Evolutionary conservation across 2,888 invertebrate species (phyloP).

Genomic region (Steinernema scapterisci): DNA sequence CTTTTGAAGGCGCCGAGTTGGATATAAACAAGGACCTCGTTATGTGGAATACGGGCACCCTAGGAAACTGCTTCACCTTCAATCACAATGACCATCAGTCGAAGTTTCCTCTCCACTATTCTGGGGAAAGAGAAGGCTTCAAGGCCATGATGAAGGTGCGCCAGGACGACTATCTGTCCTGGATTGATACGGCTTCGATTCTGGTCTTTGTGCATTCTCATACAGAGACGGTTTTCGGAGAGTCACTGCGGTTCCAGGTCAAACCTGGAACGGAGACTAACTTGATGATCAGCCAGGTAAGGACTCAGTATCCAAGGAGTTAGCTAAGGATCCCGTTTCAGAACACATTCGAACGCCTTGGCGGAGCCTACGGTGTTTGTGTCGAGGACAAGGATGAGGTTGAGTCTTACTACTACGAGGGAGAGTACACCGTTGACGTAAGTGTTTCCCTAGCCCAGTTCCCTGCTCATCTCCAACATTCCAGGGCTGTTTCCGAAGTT

Average conservation of each 20-base stretch:
- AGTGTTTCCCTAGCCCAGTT: not conserved
- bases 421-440: constrained; percentile 43
- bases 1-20: constrained; percentile 40
- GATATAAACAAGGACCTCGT: constrained; percentile 34
- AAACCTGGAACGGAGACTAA: constrained; percentile 35
- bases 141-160: constrained; percentile 37
- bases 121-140: constrained; percentile 38
- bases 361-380: constrained; percentile 43
- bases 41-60: constrained; percentile 36
- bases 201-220: constrained; percentile 36
- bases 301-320: too few relatives aligned
- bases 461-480: not conserved
- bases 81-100: constrained; percentile 37
- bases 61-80: constrained; percentile 50
- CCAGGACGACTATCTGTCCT: constrained; percentile 41
- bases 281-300: constrained; percentile 21
- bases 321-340: too few relatives aligned
- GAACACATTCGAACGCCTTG: constrained; percentile 37
- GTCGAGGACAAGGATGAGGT: constrained; percentile 38
- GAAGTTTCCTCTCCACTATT: not conserved
- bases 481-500: constrained; percentile 37
- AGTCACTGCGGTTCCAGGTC: constrained; percentile 39
- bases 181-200: constrained; percentile 40
- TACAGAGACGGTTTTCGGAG: constrained; percentile 37
- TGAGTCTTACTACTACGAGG: constrained; percentile 43